Conservation (phyloP, 2,888 invertebrate species). For the Mimas tiliae region DNA sequence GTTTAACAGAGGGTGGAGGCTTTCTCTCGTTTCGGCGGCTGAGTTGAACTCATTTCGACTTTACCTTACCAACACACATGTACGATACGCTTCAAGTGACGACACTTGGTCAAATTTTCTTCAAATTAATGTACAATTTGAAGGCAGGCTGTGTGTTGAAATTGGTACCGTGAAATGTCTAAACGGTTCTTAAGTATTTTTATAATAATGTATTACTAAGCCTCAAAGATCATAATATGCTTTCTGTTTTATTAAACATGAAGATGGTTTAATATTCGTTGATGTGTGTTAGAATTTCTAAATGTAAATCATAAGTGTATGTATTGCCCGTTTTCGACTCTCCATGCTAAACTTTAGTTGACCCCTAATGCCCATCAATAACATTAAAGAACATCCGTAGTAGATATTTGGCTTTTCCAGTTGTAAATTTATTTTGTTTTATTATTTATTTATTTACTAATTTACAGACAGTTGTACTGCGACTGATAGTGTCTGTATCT, state of each 20-base stretch:
- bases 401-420: too few relatives aligned
- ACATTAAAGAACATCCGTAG: too few relatives aligned
- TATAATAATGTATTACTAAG: neutral
- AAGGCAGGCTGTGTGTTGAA: neutral
- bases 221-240: neutral
- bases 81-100: conserved; percentile 34
- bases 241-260: neutral
- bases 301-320: too few relatives aligned
- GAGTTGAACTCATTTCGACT: conserved; percentile 65
- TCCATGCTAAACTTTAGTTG: too few relatives aligned
- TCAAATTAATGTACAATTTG: conserved; percentile 1
- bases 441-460: too few relatives aligned
- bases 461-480: too few relatives aligned
- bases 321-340: too few relatives aligned
- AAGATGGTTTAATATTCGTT: too few relatives aligned
- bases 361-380: too few relatives aligned
- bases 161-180: neutral
- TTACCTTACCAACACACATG: conserved; percentile 39
- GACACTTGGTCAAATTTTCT: neutral
- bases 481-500: too few relatives aligned
- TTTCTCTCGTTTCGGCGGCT: conserved; percentile 66
- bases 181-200: neutral
- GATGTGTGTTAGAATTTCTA: too few relatives aligned
- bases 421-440: too few relatives aligned
- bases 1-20: conserved; percentile 70